Evolutionary conservation across 2,888 invertebrate species (phyloP).

Genomic region (Watsonalla binaria): DNA sequence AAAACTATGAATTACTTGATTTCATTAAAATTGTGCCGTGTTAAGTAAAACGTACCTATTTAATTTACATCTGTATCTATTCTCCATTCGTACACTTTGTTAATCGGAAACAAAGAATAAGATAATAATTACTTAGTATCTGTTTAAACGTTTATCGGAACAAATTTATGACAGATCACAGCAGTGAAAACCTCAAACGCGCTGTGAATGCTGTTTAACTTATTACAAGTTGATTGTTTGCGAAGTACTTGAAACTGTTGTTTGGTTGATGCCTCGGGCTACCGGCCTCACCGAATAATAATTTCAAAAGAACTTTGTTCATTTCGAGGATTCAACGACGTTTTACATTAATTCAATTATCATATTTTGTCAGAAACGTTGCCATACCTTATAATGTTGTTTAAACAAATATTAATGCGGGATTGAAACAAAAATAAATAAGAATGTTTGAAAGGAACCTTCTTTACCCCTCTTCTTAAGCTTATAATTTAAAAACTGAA

Average conservation of each 20-base stretch:
- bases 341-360: conserved; percentile 47
- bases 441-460: too few relatives aligned
- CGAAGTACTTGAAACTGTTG: conserved; percentile 40
- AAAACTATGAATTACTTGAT: too few relatives aligned
- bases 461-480: too few relatives aligned
- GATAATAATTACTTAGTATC: too few relatives aligned
- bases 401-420: not conserved
- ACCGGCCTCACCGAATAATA: conserved; percentile 26
- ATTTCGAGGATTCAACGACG: conserved; percentile 30
- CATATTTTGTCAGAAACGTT: conserved; percentile 7
- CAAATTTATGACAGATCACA: conserved; percentile 51
- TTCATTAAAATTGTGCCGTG: too few relatives aligned
- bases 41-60: too few relatives aligned
- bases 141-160: conserved; percentile 10
- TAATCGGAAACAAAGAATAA: not conserved
- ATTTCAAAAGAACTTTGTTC: conserved; percentile 41
- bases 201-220: conserved; percentile 47
- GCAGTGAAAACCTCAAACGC: conserved; percentile 39
- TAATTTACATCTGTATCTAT: too few relatives aligned
- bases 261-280: conserved; percentile 24
- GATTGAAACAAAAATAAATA: too few relatives aligned
- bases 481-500: too few relatives aligned
- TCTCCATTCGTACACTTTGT: not conserved
- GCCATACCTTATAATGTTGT: not conserved
- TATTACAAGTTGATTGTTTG: conserved; percentile 37